Base-by-base conservation (phyloP, 2,888 invertebrate genomes). In the Tenthredo scrophulariae region DNA sequence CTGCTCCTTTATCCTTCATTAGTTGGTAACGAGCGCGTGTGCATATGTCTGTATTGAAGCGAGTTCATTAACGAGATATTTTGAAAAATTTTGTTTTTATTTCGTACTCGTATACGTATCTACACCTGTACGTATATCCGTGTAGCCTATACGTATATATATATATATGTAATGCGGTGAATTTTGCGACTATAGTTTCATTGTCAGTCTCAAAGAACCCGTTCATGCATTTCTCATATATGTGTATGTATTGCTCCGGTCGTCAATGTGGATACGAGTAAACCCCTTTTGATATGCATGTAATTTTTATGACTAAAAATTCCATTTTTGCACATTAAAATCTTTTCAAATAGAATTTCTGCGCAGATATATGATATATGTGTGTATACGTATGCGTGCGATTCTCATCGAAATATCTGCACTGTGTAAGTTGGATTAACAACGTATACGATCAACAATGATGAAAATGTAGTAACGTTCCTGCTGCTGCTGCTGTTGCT, bases 371-470 rank as follows among this genome's bases (percentile, higher is more conserved):
- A 10, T 43, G 5, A 43, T 10, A 33, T 37, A 18, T 22, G 7
- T 72, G 43, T 77, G 22, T 13, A 26, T 46, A 77, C 13, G 18
- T 50, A 18, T 50, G 10, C n/a, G 50, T 43, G n/a, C n/a, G 9
- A 46, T 75, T 75, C 46, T 50, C 18, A 77, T 18, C 50, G 77
- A 54, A 54, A 54, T 77, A 77, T 77, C 80, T 26, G 40, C 80
- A 62, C 62, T 22, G 80, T 62, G 62, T 80, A 9, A 80, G n/a
- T n/a, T 7, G 62, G 80, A 80, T 62, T 80, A 62, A 80, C 80
- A 50, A 37, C 37, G 40, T 22, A 62, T 54, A 75, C 29, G 80
- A 80, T 80, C 80, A 80, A 80, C 33, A 80, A 80, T 80, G 62
- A 62, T 62, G 40, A 80, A 80, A 80, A 58, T 80, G 50, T 62